Conservation (phyloP, 2,888 invertebrate genomes). For the Leucophenga montana region DNA sequence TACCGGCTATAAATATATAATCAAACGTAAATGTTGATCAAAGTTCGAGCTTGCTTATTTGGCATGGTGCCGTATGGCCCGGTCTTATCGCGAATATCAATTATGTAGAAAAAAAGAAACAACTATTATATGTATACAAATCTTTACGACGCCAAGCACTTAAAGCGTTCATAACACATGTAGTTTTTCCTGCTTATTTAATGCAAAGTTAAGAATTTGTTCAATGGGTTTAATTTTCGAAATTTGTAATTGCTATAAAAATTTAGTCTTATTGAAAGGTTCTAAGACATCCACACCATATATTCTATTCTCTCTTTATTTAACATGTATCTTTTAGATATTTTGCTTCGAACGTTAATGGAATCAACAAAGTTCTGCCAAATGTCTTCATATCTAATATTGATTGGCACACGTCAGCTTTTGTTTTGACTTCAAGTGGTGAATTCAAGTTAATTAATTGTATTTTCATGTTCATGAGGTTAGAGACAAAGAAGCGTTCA, state of each 20-base stretch:
- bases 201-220: too few relatives aligned
- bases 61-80: background rate
- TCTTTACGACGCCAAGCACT: background rate
- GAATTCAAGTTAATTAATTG: conserved; percentile 1
- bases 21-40: background rate
- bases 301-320: background rate
- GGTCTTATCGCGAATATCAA: background rate
- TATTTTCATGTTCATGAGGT: background rate
- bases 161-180: background rate
- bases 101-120: background rate
- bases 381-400: background rate
- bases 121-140: background rate
- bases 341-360: background rate
- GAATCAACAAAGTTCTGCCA: background rate
- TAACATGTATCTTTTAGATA: background rate
- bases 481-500: background rate
- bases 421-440: background rate
- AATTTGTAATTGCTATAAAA: too few relatives aligned
- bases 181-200: too few relatives aligned
- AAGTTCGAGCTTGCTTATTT: background rate
- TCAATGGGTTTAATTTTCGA: background rate
- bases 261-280: too few relatives aligned
- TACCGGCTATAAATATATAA: too few relatives aligned
- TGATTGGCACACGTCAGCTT: conserved; percentile 13
- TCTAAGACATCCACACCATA: too few relatives aligned